Percentiles rank a stretch among this genome's conserved stretches.
Conservation (phyloP, 23 tunicate genomes). For the Halocynthia aurantium region DNA sequence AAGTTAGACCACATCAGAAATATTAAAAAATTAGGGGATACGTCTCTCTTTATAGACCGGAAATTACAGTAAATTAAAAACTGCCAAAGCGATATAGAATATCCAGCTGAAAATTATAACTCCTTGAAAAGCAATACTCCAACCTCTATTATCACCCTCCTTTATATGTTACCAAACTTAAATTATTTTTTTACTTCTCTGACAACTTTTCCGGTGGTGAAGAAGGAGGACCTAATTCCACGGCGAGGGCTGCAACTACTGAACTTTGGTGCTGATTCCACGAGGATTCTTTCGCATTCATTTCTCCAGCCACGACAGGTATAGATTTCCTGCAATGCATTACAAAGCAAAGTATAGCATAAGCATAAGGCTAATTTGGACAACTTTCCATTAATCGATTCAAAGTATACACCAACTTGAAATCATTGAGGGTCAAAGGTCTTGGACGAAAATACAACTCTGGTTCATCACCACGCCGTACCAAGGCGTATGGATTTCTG, state of each 20-base stretch:
- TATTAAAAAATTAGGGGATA: too few species aligned
- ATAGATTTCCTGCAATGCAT: background rate
- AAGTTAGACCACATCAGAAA: too few species aligned
- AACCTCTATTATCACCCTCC: too few species aligned
- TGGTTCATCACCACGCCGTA: conserved; percentile 47
- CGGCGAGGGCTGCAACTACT: conserved; percentile 39
- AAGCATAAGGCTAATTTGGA: background rate
- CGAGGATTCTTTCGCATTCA: conserved; percentile 30
- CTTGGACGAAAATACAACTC: conserved; percentile 31
- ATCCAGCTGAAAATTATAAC: too few species aligned
- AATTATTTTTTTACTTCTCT: background rate
- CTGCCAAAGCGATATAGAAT: too few species aligned
- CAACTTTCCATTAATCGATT: background rate
- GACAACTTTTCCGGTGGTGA: background rate
- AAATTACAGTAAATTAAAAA: too few species aligned
- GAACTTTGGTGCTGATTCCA: conserved; percentile 39
- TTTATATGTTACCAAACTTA: background rate
- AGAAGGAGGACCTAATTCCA: conserved; percentile 26
- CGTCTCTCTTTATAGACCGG: too few species aligned
- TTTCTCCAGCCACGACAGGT: conserved; percentile 36
- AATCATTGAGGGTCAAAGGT: conserved; percentile 38
- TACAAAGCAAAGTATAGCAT: background rate
- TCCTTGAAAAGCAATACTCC: too few species aligned
- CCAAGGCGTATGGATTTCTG: conserved; percentile 44
- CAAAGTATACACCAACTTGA: conserved; percentile 21